A percentile compares a stretch with the other conserved stretches of the same genome.
Conservation (phyloP, 2,797 vertebrate genomes). For the Peromyscus attwateri region DNA sequence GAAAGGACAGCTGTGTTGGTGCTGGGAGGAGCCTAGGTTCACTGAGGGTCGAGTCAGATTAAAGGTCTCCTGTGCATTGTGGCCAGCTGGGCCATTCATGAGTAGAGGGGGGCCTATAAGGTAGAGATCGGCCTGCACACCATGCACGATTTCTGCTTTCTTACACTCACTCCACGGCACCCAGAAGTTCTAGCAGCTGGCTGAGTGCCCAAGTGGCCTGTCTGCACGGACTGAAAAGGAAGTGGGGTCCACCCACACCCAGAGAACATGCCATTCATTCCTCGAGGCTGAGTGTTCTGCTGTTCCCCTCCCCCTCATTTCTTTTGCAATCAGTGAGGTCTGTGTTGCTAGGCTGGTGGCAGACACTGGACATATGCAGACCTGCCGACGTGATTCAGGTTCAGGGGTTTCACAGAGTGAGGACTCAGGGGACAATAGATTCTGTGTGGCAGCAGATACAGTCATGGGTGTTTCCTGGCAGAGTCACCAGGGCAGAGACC, state of each 20-base stretch:
- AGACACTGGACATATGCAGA: neutral
- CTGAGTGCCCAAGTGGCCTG: neutral
- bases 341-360: neutral
- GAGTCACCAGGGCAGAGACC: neutral
- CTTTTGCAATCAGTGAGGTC: neutral
- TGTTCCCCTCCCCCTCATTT: neutral
- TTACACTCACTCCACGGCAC: neutral
- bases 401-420: neutral
- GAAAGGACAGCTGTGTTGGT: neutral
- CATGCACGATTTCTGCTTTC: neutral
- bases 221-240: neutral
- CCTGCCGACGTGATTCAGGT: neutral
- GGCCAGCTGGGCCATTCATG: accelerated
- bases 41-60: neutral
- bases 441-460: too few relatives aligned
- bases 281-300: neutral
- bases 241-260: neutral
- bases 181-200: neutral
- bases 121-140: neutral
- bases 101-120: accelerated
- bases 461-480: neutral
- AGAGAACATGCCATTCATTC: neutral
- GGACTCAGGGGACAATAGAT: neutral
- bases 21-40: neutral
- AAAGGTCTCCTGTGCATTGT: neutral